Base-by-base conservation (phyloP, 2,797 vertebrate species). In the Sebastes miniatus region DNA sequence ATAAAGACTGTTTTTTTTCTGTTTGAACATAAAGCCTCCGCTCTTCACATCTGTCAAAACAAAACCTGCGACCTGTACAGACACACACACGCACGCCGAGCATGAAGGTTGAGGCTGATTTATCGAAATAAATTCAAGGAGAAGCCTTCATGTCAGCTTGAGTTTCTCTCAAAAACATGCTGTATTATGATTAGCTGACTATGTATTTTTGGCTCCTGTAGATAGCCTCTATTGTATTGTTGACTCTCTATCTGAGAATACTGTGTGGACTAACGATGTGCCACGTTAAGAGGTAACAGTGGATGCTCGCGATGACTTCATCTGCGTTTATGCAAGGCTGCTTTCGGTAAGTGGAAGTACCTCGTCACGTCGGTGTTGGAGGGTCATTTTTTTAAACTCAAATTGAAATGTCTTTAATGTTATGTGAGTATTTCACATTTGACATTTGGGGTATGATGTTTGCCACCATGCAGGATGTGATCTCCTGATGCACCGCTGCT, bases 1-100 rank as follows among this genome's bases (percentile, higher is more conserved):
- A 95, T 94, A 94, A 95, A 95, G 84, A 90, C 85, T 80, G 56
- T 76, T 83, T 83, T 66, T 78, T 84, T 83, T 77, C 80, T 76
- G 86, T 91, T 89, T 92, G 72, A 92, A 91, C 58, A 8, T 62
- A 56, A 83, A 90, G 86, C 84, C 82, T 91, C 73, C 8, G 54
- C 85, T 88, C 68, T 72, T 83, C 84, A 86, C 82, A 81, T 92
- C 77, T 88, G 63, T 92, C 58, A 50, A 84, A 79, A 70, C 50
- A 43, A 83, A 86, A 76, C 63, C 27, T 43, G 27, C 65, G 59
- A 79, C 73, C 58, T 31, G 24, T n/a, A 32, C 36, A 24, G 22
- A 65, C 34, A 65, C 64, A 78, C 39, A 66, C 64, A 69, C 58
- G 77, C 39, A 66, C 64, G 4, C 20, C 1, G 5, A 69, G 52